Conservation (phyloP, 2,888 invertebrate genomes). For the Lottia gigantea region DNA sequence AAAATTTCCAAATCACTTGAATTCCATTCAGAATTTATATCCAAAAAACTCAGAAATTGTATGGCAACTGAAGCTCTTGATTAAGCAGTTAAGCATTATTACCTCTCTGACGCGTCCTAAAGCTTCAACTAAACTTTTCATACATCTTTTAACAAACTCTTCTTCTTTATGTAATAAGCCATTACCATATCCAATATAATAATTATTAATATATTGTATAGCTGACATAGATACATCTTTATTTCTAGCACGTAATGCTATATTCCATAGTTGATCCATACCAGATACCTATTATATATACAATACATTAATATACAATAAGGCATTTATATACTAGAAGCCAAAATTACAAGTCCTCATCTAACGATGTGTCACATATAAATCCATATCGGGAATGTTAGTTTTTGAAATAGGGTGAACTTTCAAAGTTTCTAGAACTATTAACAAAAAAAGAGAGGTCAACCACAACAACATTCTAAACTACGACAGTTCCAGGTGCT, state of each 20-base stretch:
- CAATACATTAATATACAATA: background rate
- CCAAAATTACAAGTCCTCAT: background rate
- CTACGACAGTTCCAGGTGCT: no score
- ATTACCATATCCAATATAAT: conserved; percentile 81
- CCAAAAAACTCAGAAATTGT: no score
- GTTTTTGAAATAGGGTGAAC: no score
- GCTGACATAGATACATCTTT: conserved; percentile 95
- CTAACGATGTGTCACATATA: background rate
- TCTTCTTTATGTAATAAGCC: conserved; percentile 90
- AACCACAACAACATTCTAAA: no score
- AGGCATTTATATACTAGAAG: no score
- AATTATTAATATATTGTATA: conserved; percentile 92
- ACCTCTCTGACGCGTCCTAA: conserved; percentile 42
- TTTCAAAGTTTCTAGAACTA: no score
- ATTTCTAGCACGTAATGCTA: conserved; percentile 88
- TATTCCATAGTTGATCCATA: conserved; percentile 95
- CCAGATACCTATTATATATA: conserved; percentile 72
- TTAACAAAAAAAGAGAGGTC: no score
- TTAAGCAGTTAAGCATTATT: background rate
- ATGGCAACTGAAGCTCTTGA: no score
- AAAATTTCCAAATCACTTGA: no score
- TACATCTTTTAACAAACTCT: conserved; percentile 92
- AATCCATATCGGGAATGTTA: background rate
- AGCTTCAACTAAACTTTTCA: conserved; percentile 81
- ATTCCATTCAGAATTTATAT: no score